Base-by-base conservation (phyloP, 2,888 invertebrate species). In the Agrochola macilenta region DNA sequence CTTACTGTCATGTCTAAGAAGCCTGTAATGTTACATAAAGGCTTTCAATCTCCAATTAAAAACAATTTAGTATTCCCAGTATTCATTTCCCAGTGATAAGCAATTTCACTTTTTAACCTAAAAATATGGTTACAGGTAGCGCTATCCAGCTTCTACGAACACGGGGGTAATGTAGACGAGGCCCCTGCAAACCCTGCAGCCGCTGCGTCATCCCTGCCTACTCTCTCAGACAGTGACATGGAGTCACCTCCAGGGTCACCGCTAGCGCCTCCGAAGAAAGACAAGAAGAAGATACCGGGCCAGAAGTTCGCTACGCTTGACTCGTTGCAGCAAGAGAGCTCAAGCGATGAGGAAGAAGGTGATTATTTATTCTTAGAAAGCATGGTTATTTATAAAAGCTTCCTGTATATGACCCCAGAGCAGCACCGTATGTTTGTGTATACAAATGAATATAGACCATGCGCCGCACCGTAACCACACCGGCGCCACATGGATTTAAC, bases 101-200 rank as follows among this genome's bases (percentile, higher is more conserved):
- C 14, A 35, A 9, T 5, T 35, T n/a, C 17, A 39, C 17, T n/a
- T 4, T 35, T 58, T 80, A 63, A 81, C 54, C 35, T 46, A 23
- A 20, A 30, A 66, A 39, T 52, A 12, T 0, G 17, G 11, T 83
- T 87, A 17, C 89, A 98, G 98, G 97, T 98, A 85, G 99, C 99
- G 1, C 94, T 99, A 87, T 98, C 98, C 26, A 98, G 98, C 92
- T 99, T 98, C 93, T 98, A 98, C 91, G 98, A 98, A 90, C 97
- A 97, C 90, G 98, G 97, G 75, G 97, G 97, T 5, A 97, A 97
- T 69, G 93, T 95, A 66, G 97, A 97, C 78, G 91, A 97, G 83
- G 88, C 95, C 52, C 91, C 96, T 58, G 75, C 92, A 3, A 90
- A 91, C n/a, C 92, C 94, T 14, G 87, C 92, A 3, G 90, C 89